These are phyloP conservation scores for Thymelicus acteon DNA, from an alignment of 2,888 invertebrate genomes.

Conservation along the genomic window DNA sequence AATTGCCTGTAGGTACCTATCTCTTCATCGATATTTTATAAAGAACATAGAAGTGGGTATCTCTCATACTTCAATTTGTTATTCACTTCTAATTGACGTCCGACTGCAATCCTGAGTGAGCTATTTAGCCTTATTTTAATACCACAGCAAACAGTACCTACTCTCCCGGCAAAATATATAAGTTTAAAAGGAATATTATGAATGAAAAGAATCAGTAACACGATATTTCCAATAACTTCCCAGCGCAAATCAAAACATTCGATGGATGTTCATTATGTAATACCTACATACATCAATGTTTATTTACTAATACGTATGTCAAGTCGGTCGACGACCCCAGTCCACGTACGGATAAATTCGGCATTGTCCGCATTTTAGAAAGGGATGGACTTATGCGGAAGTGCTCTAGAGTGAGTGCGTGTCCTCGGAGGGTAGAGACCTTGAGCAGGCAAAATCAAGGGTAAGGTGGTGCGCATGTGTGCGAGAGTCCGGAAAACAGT, in stretches of 20 bases:
- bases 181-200: constrained; percentile 20
- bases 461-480: constrained; percentile 73
- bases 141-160: not conserved
- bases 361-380: constrained; percentile 72
- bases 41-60: not conserved
- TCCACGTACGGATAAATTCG: constrained; percentile 76
- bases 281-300: constrained; percentile 68
- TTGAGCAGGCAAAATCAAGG: constrained; percentile 85
- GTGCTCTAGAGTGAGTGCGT: constrained; percentile 62
- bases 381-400: constrained; percentile 65
- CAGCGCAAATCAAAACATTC: constrained; percentile 50
- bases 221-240: constrained; percentile 33
- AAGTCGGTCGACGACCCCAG: constrained; percentile 73
- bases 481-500: constrained; percentile 49
- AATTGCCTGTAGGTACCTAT: no score
- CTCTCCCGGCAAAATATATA: not conserved
- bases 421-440: constrained; percentile 79
- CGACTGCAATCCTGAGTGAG: not conserved
- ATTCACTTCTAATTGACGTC: not conserved
- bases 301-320: constrained; percentile 82
- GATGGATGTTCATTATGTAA: constrained; percentile 65
- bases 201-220: constrained; percentile 28
- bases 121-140: not conserved
- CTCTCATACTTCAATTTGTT: not conserved
- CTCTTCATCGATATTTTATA: not conserved